Evolutionary conservation across 2,797 vertebrate genomes (phyloP), one percentile per base, ranked within the genome.

Genomic region (Alauda arvensis): DNA sequence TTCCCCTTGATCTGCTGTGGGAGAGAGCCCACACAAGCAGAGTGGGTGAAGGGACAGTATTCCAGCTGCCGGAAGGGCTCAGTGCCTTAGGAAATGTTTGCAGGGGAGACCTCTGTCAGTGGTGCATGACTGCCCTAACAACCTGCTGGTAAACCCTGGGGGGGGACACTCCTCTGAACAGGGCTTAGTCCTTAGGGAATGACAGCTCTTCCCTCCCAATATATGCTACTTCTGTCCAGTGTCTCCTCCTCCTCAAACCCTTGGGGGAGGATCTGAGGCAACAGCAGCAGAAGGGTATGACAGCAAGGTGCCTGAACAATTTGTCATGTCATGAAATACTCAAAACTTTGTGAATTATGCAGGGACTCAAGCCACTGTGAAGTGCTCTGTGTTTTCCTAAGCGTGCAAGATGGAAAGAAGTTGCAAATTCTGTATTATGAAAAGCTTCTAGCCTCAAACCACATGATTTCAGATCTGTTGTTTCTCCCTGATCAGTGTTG

Each of bases 341-440:
- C 40, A 42, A 71, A 90, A 71, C 77, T 87, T 59, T 15, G 40
- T 91, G 82, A 91, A 70, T 92, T 89, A 83, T 70, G 60, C 65
- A 78, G 43, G 51, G 46, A 49, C 81, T 56, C 31, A 74, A 83
- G 49, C 34, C 43, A 45, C 60, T 18, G 33, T 9, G 0, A 67
- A 81, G 39, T 26, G 39, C 23, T 91, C 59, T 51, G 23, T 69
- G 76, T 78, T 91, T 81, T 78, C 62, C 46, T 70, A 61, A 74
- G 49, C 61, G 23, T 57, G 49, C 52, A 71, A 85, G 53, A 68
- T 45, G 61, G 77, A 81, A 78, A 76, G 61, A 81, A 89, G 55
- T 84, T 87, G 39, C 75, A 80, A 75, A 88, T 83, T 81, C 57
- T 85, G 48, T 62, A 52, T 46, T 75, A 67, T 71, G 83, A 77